Percentiles rank a stretch among this genome's conserved stretches.
These are phyloP conservation scores for Trichopoda pennipes DNA, from an alignment of 2,888 invertebrate species.

Conservation along the genomic window DNA sequence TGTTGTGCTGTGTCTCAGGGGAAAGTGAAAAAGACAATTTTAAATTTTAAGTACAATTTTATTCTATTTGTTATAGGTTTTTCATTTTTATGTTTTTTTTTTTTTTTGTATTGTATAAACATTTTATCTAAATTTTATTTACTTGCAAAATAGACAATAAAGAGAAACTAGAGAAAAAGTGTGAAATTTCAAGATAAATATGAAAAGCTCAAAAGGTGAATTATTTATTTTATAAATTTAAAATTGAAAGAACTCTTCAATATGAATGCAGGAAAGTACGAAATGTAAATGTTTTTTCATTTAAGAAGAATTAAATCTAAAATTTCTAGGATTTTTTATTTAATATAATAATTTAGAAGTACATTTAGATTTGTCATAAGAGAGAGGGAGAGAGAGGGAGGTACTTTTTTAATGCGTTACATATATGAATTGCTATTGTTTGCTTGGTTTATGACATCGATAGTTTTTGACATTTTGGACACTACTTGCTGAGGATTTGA, in stretches of 20 bases:
- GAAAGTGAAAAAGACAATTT: slow-evolving; percentile 63
- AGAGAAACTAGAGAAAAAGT: slow-evolving; percentile 15
- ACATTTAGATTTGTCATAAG: no score
- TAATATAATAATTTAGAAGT: no score
- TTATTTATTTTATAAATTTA: slow-evolving; percentile 34
- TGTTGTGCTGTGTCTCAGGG: slow-evolving; percentile 36
- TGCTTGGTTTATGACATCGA: no score
- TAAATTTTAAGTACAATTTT: slow-evolving; percentile 54
- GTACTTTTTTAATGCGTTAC: no score
- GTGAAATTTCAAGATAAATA: slow-evolving; percentile 37
- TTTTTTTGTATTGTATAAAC: slow-evolving; percentile 5
- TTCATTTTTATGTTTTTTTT: no score
- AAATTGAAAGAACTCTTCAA: background rate
- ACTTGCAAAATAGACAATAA: slow-evolving; percentile 38
- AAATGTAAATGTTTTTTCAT: background rate
- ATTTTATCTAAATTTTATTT: slow-evolving; percentile 47
- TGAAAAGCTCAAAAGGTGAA: background rate
- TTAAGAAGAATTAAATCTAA: no score
- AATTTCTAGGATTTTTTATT: no score
- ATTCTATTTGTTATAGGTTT: slow-evolving; percentile 12
- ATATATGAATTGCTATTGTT: no score
- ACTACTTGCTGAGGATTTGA: no score
- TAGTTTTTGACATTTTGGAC: no score
- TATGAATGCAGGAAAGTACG: background rate
- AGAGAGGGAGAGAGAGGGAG: no score